Conservation (phyloP, 2,888 invertebrate species). For the Campoletis raptor region DNA sequence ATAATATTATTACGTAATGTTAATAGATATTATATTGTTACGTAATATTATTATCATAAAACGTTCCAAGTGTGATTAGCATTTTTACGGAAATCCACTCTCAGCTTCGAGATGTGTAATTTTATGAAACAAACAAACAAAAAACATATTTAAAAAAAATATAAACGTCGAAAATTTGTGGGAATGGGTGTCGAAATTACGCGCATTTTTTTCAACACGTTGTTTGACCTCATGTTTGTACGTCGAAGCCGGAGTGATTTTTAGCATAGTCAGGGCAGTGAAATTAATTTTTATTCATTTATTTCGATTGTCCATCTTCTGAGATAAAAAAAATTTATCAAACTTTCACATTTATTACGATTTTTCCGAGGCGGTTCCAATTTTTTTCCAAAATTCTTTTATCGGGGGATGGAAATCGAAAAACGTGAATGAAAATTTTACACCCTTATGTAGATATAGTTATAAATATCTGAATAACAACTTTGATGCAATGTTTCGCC, state of each 20-base stretch:
- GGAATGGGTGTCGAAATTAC: not conserved
- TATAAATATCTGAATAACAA: slow-evolving; percentile 14
- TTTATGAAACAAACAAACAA: slow-evolving; percentile 61
- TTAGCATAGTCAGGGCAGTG: slow-evolving; percentile 12
- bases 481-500: slow-evolving; percentile 23
- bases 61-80: slow-evolving; percentile 76
- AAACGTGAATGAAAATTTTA: not conserved
- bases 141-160: slow-evolving; percentile 21
- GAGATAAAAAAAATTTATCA: not conserved
- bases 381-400: not conserved
- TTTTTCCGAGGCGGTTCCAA: not conserved
- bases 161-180: not conserved
- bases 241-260: slow-evolving; percentile 38
- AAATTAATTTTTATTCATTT: not conserved
- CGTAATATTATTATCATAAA: slow-evolving; percentile 73
- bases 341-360: not conserved
- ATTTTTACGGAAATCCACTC: slow-evolving; percentile 76
- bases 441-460: not conserved
- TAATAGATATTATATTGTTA: slow-evolving; percentile 74
- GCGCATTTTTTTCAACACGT: slow-evolving; percentile 17
- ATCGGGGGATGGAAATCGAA: not conserved
- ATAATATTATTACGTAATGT: slow-evolving; percentile 75
- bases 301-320: not conserved
- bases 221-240: not conserved
- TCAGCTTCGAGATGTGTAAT: slow-evolving; percentile 47